These are phyloP conservation scores for Coenonympha glycerion DNA, from an alignment of 2,888 invertebrate species.

Conservation along the genomic window DNA sequence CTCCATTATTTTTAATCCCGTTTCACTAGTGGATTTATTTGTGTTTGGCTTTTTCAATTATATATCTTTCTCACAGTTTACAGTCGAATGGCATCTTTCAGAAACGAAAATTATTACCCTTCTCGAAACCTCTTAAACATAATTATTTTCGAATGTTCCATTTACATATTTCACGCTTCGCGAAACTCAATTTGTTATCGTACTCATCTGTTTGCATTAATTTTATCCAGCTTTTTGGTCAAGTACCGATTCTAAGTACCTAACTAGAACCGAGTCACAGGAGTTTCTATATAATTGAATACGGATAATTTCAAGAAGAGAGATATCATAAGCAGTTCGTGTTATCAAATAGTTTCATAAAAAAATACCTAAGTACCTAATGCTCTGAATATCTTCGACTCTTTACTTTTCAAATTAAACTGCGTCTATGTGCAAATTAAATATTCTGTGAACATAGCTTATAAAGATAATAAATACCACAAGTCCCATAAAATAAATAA, in stretches of 20 bases:
- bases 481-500: too few species aligned
- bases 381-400: background rate
- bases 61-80: background rate
- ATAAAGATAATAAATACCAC: too few species aligned
- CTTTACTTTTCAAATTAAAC: background rate
- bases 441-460: too few species aligned
- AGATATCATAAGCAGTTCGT: background rate
- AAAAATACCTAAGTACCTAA: background rate
- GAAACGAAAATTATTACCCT: background rate
- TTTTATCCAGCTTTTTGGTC: background rate
- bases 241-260: background rate
- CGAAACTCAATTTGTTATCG: background rate
- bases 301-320: background rate
- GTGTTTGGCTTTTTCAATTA: too few species aligned
- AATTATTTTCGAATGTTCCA: slow-evolving; percentile 5
- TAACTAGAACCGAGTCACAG: too few species aligned
- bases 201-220: background rate
- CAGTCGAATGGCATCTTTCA: background rate
- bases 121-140: slow-evolving; percentile 2
- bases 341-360: background rate
- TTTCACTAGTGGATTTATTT: too few species aligned
- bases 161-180: slow-evolving; percentile 5
- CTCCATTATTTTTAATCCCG: too few species aligned
- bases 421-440: too few species aligned
- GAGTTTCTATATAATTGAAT: background rate